Base-by-base conservation (phyloP, 1,140 invertebrate genomes). In the Zaprionus kolodkinae region DNA sequence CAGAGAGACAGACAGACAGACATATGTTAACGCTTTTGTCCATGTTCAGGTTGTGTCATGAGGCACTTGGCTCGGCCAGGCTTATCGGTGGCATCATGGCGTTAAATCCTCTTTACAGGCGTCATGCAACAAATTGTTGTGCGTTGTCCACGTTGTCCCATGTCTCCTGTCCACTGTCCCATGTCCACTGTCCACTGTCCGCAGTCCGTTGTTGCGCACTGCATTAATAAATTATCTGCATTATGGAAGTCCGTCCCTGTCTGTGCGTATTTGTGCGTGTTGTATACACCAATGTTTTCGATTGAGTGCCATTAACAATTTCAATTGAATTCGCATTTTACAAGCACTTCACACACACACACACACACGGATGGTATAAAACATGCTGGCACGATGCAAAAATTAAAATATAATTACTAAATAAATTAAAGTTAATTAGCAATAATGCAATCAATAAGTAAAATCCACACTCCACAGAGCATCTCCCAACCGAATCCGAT, bases 211-310 rank as follows among this genome's bases (percentile, higher is more conserved):
- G 78, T 79, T 71, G 57, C 64, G 67, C 62, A 78, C 55, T 71
- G 72, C 68, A 82, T 82, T 87, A 87, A 86, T 86, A 83, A 87
- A 86, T 86, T 87, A 87, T 81, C 72, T 72, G 68, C 72, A 82
- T 82, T 86, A 79, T 87, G 77, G 81, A 76, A 48, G n/a, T 76
- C 45, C 48, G 21, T 63, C n/a, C 40, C 6, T 13, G 36, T 45
- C 4, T n/a, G n/a, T n/a, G n/a, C 45, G 38, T 70, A 54, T 70
- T n/a, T 76, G 35, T 48, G 45, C 38, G 15, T 43, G 61, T 40
- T 72, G 61, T 66, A 21, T 45, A 35, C 15, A 45, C 40, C 40
- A 17, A 43, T 38, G 48, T 50, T 52, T 52, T 25, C 36, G 48
- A 68, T 17, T 57, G 65, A 54, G 62, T 33, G 63, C 48, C 72